phyloP scores from a whole-genome alignment of 2,888 invertebrate genomes.

The Furcula furcula region DNA sequence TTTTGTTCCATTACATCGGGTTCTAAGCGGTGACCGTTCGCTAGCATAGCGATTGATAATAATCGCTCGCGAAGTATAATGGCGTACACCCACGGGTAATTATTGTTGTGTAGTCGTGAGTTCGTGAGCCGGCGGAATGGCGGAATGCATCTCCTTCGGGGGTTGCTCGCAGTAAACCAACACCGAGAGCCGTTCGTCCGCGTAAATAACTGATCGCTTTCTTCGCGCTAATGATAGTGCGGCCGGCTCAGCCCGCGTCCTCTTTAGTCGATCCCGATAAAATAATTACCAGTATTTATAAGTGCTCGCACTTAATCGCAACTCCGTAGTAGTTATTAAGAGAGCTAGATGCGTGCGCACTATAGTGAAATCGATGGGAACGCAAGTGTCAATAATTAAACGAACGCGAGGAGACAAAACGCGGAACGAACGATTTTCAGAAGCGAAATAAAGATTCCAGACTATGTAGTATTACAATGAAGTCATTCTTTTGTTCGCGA shows the following conservation, averaged over 20 bases:
- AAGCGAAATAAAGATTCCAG: slow-evolving; percentile 56
- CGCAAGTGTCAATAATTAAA: slow-evolving; percentile 51
- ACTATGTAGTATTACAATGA: slow-evolving; percentile 63
- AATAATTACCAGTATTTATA: slow-evolving; percentile 77
- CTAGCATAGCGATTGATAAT: slow-evolving; percentile 79
- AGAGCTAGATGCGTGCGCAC: slow-evolving; percentile 45
- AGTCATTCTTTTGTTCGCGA: slow-evolving; percentile 71
- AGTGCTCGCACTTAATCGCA: slow-evolving; percentile 67
- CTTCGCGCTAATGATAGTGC: slow-evolving; percentile 78
- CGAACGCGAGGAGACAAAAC: slow-evolving; percentile 29
- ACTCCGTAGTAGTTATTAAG: slow-evolving; percentile 58
- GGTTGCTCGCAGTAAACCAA: slow-evolving; percentile 78
- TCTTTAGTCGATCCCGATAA: slow-evolving; percentile 72
- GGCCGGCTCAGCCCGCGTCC: slow-evolving; percentile 61
- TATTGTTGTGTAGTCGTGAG: slow-evolving; percentile 82
- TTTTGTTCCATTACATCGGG: slow-evolving; percentile 75
- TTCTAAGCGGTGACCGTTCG: slow-evolving; percentile 78
- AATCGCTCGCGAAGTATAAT: slow-evolving; percentile 81
- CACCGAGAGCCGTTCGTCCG: slow-evolving; percentile 57
- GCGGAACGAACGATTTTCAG: slow-evolving; percentile 39
- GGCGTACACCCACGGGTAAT: slow-evolving; percentile 82
- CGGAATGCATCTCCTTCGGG: slow-evolving; percentile 82
- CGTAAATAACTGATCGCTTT: slow-evolving; percentile 79
- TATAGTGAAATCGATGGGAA: slow-evolving; percentile 58
- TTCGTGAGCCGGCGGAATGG: slow-evolving; percentile 77